Conservation (phyloP, 2,888 invertebrate species). For the Azorinus chamasolen region DNA sequence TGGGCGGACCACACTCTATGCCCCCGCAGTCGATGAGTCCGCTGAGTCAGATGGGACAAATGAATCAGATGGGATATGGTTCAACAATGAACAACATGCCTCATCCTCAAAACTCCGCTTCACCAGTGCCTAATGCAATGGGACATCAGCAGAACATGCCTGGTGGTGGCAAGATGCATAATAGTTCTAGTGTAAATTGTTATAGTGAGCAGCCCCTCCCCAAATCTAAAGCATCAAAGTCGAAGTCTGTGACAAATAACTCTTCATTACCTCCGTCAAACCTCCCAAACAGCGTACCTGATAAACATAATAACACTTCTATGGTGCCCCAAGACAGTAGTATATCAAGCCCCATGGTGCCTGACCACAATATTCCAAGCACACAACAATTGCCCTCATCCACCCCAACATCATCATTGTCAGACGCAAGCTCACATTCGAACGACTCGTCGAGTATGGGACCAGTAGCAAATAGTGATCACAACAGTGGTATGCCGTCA, state of each 20-base stretch:
- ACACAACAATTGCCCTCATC: constrained; percentile 52
- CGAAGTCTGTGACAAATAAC: constrained; percentile 44
- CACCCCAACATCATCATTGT: constrained; percentile 54
- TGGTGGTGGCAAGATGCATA: constrained; percentile 51
- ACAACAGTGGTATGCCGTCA: constrained; percentile 1
- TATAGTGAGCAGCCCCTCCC: constrained; percentile 51
- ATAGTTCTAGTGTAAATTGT: constrained; percentile 59
- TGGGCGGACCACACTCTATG: constrained; percentile 55
- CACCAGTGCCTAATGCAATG: constrained; percentile 75
- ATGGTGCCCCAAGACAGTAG: constrained; percentile 25
- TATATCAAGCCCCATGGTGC: constrained; percentile 47
- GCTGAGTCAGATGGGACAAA: constrained; percentile 69
- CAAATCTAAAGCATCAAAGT: constrained; percentile 58
- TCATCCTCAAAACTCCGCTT: constrained; percentile 66
- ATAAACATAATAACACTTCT: constrained; percentile 31
- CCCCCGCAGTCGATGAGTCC: constrained; percentile 63
- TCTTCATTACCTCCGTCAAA: constrained; percentile 42
- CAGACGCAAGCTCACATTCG: constrained; percentile 58
- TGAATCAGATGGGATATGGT: constrained; percentile 75
- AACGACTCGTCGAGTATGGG: constrained; percentile 63
- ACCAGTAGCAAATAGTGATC: constrained; percentile 52
- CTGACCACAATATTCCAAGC: constrained; percentile 32
- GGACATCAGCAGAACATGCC: constrained; percentile 40
- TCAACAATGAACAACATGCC: constrained; percentile 69
- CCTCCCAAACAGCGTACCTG: constrained; percentile 44